These are phyloP conservation scores for Macroglossus sobrinus DNA, from an alignment of 2,113 vertebrate genomes.

Conservation along the genomic window DNA sequence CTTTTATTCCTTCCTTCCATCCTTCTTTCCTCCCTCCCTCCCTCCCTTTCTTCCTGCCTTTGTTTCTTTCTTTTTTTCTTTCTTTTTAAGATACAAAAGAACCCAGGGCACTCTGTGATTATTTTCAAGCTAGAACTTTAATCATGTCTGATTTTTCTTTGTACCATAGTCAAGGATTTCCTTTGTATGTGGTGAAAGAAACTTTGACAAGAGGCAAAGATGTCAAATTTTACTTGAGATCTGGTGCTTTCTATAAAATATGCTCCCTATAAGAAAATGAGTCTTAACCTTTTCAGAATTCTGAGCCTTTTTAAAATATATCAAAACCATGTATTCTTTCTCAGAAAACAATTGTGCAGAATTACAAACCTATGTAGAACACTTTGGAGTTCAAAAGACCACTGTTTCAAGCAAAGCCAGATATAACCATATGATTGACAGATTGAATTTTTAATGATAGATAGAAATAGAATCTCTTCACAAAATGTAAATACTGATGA, in stretches of 20 bases:
- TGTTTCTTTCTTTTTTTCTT: neutral
- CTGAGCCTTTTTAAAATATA: slow-evolving; percentile 13
- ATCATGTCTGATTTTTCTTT: neutral
- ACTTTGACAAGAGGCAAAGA: neutral
- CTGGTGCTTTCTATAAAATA: neutral
- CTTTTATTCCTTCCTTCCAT: too few relatives aligned
- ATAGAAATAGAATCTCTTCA: neutral
- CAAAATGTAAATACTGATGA: neutral
- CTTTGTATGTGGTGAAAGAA: slow-evolving; percentile 40
- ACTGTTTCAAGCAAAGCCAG: neutral
- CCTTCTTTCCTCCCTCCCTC: too few relatives aligned
- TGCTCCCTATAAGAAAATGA: neutral
- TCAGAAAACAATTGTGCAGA: neutral
- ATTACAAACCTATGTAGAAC: neutral
- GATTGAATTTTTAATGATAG: neutral
- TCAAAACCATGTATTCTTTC: neutral
- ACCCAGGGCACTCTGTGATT: neutral
- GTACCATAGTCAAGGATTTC: neutral
- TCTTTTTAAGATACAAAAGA: slow-evolving; percentile 12
- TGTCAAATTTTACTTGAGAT: slow-evolving; percentile 35
- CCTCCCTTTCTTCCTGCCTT: too few relatives aligned
- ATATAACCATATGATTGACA: neutral
- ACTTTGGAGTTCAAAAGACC: neutral
- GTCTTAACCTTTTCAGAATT: neutral
- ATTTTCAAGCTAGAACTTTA: slow-evolving; percentile 37